Evolutionary conservation across 2,797 vertebrate genomes (phyloP), one percentile per base, ranked within the genome.

Genomic region (Syngnathus rostellatus): DNA sequence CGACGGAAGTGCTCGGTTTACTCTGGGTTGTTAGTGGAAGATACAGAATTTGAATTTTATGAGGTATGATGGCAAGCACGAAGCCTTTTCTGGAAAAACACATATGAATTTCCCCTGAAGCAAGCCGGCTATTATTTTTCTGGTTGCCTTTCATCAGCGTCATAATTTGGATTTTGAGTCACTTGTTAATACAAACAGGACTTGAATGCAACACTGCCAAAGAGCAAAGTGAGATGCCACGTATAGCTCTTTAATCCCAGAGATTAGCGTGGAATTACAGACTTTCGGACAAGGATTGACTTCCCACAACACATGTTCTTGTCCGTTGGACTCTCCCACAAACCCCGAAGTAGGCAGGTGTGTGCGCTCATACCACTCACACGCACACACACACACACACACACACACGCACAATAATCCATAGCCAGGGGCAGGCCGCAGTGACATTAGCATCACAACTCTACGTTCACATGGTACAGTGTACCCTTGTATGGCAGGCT

Each of bases 201-300:
- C 64, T 74, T 66, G 76, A 70, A 83, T 77, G 78, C 75, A 80
- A 77, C 77, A 75, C 79, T 84, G 80, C 85, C 73, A 73, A 79
- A 83, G 84, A 81, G 72, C 71, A 69, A 58, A 85, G 72, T 45
- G 19, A 70, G 71, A 63, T 76, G 79, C 83, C 84, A 81, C 78
- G 87, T 90, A 85, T 88, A 90, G 84, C 81, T 64, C 53, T 66
- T 70, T 88, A 88, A 90, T 90, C 85, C 85, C 62, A n/a, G 38
- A 86, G 88, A 90, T 90, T 88, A 91, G 77, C 80, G 61, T 3
- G 61, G 84, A 85, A 83, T 78, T 85, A 89, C 72, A 81, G 81
- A 80, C 79, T 82, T 85, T 83, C 76, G 82, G 72, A 71, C 68
- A 81, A 74, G 78, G 81, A 84, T 79, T 86, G 81, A 78, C 77